Evolutionary conservation across 2,113 vertebrate genomes (phyloP), one percentile per base, ranked within the genome.

Genomic region (Nematolebias whitei): DNA sequence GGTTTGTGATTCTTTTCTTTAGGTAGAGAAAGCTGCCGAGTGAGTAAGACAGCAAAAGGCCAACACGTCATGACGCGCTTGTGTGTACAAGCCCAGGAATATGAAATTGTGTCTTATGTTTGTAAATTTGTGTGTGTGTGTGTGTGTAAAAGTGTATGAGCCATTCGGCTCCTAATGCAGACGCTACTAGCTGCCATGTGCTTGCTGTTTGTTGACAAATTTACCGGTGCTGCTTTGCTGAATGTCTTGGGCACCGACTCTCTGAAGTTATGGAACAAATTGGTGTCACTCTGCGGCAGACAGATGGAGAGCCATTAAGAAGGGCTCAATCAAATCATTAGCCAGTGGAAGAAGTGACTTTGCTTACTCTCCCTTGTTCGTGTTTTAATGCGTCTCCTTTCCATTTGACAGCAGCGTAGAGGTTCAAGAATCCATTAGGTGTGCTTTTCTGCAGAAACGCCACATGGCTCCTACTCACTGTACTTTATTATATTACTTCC

Each of bases 151-250:
- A 71, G 41, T 56, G 57, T 50, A 50, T 76, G 80, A 58, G 58
- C 83, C 83, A 85, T 63, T 44, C 24, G 32, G 19, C 63, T 72
- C 18, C 54, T 35, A 57, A 76, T 1, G 13, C 14, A 12, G 60
- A 52, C 43, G 18, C 51, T 75, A 71, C 67, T 29, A 19, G 68
- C 82, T 77, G 83, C 76, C 85, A 82, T 86, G 85, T 81, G 82
- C 71, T 53, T 67, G 60, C 55, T 73, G 70, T 80, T 87, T 90
- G 88, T 90, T 89, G 84, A 86, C 87, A 89, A 76, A 82, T 88
- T 76, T 15, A 50, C 72, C 47, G 35, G 67, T 66, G 15, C n/a
- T 69, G 61, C 84, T 87, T 85, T 64, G 53, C 78, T 74, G 48
- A 11, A 1, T 5, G 5, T 54, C 72, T 64, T 18, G 63, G 59